phyloP scores from a whole-genome alignment of 1,140 invertebrate species.

The Trachymyrmex cornetzi region DNA sequence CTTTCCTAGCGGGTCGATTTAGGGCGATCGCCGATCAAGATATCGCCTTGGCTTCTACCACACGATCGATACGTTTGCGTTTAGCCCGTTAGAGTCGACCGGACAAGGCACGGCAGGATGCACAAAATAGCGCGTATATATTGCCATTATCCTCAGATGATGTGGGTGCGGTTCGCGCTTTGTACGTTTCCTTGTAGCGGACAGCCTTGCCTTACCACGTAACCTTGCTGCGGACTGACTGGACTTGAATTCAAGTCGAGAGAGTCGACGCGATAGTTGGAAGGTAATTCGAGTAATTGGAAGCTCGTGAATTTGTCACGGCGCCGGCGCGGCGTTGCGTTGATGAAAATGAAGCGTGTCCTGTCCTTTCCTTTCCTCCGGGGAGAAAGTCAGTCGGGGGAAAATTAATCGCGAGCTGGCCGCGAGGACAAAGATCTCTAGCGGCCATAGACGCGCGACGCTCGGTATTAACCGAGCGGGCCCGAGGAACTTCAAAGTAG shows the following conservation, averaged over 20 bases:
- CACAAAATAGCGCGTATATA: constrained; percentile 63
- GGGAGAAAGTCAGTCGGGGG: neutral
- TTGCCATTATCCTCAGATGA: constrained; percentile 62
- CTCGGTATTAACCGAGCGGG: constrained; percentile 10
- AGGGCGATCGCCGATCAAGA: constrained; percentile 37
- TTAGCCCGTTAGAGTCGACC: constrained; percentile 44
- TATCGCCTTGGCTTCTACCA: constrained; percentile 25
- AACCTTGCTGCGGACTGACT: constrained; percentile 25
- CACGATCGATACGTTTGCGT: constrained; percentile 57
- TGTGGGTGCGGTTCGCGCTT: constrained; percentile 67
- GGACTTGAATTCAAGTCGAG: neutral
- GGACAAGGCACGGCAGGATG: constrained; percentile 78
- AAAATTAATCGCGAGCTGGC: constrained; percentile 32
- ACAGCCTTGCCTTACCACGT: constrained; percentile 39
- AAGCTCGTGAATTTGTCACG: neutral
- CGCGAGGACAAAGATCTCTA: constrained; percentile 40
- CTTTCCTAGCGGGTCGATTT: no score
- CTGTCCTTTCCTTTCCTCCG: neutral
- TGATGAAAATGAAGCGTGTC: neutral
- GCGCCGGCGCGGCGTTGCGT: no score
- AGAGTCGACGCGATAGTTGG: no score
- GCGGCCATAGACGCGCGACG: constrained; percentile 9
- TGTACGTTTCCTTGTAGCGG: constrained; percentile 46
- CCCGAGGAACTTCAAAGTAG: constrained; percentile 41
- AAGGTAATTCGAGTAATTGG: neutral